phyloP scores from a whole-genome alignment of 1,140 invertebrate species.

The Rhagoletis pomonella region DNA sequence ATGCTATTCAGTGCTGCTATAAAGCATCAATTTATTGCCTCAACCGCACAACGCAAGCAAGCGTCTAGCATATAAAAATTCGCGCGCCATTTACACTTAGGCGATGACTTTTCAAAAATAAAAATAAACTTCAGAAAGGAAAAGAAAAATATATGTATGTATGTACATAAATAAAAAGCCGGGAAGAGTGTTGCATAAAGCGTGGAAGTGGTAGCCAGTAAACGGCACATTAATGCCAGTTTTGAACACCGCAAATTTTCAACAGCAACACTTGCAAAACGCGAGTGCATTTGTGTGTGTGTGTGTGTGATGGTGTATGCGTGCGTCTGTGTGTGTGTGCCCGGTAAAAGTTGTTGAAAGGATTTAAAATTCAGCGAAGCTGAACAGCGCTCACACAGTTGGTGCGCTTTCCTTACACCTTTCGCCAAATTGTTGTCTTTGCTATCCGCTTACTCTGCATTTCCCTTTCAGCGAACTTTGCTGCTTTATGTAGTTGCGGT shows the following conservation, averaged over 20 bases:
- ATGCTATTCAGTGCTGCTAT: not conserved
- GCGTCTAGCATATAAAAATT: conserved; percentile 24
- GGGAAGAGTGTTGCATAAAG: not conserved
- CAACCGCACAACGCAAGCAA: conserved; percentile 14
- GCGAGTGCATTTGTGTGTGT: not conserved
- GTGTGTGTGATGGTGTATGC: not conserved
- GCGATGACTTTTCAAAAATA: conserved; percentile 22
- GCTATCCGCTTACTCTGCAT: not conserved
- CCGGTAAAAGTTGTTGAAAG: conserved; percentile 41
- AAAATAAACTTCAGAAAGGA: not conserved
- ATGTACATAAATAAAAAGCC: not conserved
- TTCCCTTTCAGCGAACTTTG: not conserved
- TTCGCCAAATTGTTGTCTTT: not conserved
- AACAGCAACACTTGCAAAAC: conserved; percentile 34
- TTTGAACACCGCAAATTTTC: conserved; percentile 28
- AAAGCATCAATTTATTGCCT: conserved; percentile 47
- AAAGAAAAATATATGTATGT: not conserved
- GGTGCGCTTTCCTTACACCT: conserved; percentile 27
- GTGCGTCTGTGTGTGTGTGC: not conserved
- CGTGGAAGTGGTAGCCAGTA: not conserved
- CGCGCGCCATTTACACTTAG: conserved; percentile 45
- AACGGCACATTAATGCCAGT: not conserved
- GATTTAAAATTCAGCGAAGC: conserved; percentile 50
- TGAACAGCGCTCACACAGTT: conserved; percentile 23
- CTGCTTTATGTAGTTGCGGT: not conserved